Evolutionary conservation across 2,888 invertebrate genomes (phyloP).

Genomic region (Brachycybe producta): DNA sequence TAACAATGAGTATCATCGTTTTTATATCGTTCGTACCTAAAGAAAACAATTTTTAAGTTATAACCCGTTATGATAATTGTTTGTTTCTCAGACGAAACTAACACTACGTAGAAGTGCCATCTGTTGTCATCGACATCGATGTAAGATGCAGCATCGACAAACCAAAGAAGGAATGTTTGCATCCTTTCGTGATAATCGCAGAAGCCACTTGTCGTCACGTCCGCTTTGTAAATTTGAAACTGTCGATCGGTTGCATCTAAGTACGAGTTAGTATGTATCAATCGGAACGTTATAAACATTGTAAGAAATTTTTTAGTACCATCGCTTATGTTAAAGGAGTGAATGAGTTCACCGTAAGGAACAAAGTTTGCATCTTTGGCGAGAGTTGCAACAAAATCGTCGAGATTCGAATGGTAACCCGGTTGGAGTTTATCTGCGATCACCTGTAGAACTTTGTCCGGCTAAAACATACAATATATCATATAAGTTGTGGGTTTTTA

Average conservation of each 20-base stretch:
- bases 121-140: constrained; percentile 83
- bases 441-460: constrained; percentile 61
- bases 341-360: constrained; percentile 57
- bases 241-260: too few relatives aligned
- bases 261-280: background rate
- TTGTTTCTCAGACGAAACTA: constrained; percentile 15
- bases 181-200: constrained; percentile 63
- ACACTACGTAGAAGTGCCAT: constrained; percentile 62
- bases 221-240: constrained; percentile 71
- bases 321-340: constrained; percentile 39
- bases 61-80: background rate
- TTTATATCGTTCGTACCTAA: constrained; percentile 36
- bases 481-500: background rate
- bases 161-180: constrained; percentile 87
- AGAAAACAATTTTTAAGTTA: background rate
- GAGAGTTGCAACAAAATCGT: constrained; percentile 54
- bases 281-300: background rate
- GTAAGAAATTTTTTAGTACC: background rate
- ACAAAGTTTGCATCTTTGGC: constrained; percentile 55
- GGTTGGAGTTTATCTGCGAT: constrained; percentile 55
- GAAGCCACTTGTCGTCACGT: constrained; percentile 55
- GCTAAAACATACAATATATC: too few relatives aligned
- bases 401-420: constrained; percentile 54
- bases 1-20: constrained; percentile 42
- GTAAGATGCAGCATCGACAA: constrained; percentile 88